Base-by-base conservation (phyloP, 2,797 vertebrate species). In the Malacoraja senta region DNA sequence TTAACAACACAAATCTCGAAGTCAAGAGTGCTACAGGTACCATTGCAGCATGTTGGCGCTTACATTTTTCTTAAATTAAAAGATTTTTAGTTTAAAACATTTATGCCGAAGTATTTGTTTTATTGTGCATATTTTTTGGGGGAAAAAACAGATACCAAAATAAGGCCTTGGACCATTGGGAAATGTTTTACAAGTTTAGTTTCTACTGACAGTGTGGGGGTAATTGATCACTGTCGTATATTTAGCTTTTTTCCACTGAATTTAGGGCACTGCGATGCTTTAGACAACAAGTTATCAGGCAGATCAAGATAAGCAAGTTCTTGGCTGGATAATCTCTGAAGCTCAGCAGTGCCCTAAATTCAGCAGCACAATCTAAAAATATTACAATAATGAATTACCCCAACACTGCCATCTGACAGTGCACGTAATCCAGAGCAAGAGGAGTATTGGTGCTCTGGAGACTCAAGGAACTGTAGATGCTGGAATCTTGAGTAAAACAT, bases 301-400 rank as follows among this genome's bases (percentile, higher is more conserved):
- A 21, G 71, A 74, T 74, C 71, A 21, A 21, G 71, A 12, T 83
- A 12, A 83, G 80, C 29, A 61, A 26, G 8, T 12, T 10, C 8
- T 53, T 44, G 1, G 80, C 80, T 29, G 80, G 44, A 24, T 53
- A 3, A 24, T 83, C 44, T 38, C 78, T 79, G 80, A 83, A 84
- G 35, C 19, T 44, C 17, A 80, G 53, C 53, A 61, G 3, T 61
- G 81, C 53, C 53, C 81, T 84, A 61, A 84, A 84, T 61, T 61
- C 12, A 29, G 53, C 12, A 12, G 26, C 13, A 84, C 58, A 61
- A 68, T n/a, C 61, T 88, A 88, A 88, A 88, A 88, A 88, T 35
- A 68, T 88, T 65, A 35, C 84, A 88, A 84, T 58, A 84, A 84
- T 84, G 53, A 84, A 84, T 84, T 61, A 58, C 12, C 26, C 53